Evolutionary conservation across 2,113 vertebrate genomes (phyloP), one percentile per base, ranked within the genome.

Genomic region (Acinonyx jubatus): DNA sequence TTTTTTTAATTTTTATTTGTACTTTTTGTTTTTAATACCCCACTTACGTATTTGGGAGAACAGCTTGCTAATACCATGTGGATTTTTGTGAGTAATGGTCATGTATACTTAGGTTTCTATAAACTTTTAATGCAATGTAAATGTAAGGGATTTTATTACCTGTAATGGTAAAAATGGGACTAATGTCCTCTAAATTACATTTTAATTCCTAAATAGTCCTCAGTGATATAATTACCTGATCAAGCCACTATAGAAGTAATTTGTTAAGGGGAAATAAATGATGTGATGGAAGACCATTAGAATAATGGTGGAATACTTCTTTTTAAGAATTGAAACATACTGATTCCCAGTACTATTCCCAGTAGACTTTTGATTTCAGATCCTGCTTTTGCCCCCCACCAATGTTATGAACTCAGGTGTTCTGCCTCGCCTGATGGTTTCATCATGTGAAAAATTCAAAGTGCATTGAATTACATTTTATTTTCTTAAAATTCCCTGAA

Each of bases 401-500:
- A 66, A 31, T 14, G 14, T 18, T 74, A 41, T 12, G 15, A 92
- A 65, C 27, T 78, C 12, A 2, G 33, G 5, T 0, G 50, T 2
- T 61, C 33, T 38, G 18, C 12, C 11, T 94, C 25, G 21, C 4
- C 8, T 84, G 73, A 7, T 3, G 61, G 0, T 73, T 88, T 90
- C 66, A 14, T 87, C 2, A 61, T 57, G 13, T 90, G 4, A 68
- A 83, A 61, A 95, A n/a, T n/a, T 78, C 41, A 48, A 9, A 81
- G 7, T 12, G 4, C 5, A 61, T 3, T 78, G 31, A 81, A 82
- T 61, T 66, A 74, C 5, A n/a, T 52, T 71, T 65, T 80, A 81
- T 76, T 96, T 81, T 71, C 19, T 93, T 38, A 86, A 81, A 80
- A 61, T 71, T n/a, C 63, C 45, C 27, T 88, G 31, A 96, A 87